Conservation (phyloP, 1,140 invertebrate species). For the Hormaphis cornu region DNA sequence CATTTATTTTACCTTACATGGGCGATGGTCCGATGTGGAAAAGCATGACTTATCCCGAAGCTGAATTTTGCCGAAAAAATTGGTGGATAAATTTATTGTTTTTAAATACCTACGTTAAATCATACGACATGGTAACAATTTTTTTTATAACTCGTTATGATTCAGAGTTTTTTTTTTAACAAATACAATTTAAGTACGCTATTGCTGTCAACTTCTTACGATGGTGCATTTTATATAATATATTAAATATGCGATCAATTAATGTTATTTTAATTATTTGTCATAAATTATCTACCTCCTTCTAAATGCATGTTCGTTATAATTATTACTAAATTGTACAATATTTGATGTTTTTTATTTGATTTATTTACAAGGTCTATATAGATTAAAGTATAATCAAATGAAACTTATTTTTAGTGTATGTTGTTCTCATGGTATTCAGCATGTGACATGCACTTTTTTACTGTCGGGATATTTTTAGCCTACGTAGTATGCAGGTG, state of each 20-base stretch:
- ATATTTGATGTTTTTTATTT: conserved; percentile 38
- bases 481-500: conserved; percentile 37
- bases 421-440: conserved; percentile 58
- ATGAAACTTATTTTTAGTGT: conserved; percentile 51
- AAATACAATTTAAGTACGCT: no score
- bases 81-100: conserved; percentile 81
- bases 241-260: no score
- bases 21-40: conserved; percentile 59
- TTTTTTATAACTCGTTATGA: no score
- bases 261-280: no score
- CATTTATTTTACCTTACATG: conserved; percentile 39
- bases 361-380: no score
- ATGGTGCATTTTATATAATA: no score
- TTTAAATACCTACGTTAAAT: conserved; percentile 69
- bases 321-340: no score
- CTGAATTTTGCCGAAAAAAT: conserved; percentile 54
- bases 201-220: no score
- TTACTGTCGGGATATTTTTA: conserved; percentile 49
- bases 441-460: conserved; percentile 56
- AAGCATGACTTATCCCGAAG: conserved; percentile 50
- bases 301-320: no score
- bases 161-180: no score
- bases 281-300: no score
- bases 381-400: no score
- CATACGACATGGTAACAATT: conserved; percentile 50